Evolutionary conservation across 2,888 invertebrate genomes (phyloP).

Genomic region (Bruchidius siliquastri): DNA sequence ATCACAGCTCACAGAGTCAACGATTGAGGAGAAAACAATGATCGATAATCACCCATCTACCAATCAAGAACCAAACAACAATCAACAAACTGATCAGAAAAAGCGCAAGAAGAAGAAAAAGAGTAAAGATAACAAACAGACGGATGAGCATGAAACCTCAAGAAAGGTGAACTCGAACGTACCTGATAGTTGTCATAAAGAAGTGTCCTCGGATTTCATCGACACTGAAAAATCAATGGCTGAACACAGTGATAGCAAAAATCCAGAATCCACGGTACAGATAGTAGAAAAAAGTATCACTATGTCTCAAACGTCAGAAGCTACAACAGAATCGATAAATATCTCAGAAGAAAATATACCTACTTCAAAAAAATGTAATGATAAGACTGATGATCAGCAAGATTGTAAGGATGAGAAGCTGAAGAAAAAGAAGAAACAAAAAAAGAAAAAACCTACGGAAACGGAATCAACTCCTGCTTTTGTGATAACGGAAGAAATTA

Average conservation of each 20-base stretch:
- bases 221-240: neutral
- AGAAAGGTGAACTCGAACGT: neutral
- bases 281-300: neutral
- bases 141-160: neutral
- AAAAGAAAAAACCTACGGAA: neutral
- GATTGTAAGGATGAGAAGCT: too few species aligned
- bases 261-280: neutral
- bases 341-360: neutral
- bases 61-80: neutral
- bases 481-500: constrained; percentile 21
- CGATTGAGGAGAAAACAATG: too few species aligned
- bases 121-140: neutral
- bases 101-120: constrained; percentile 5
- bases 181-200: neutral
- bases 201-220: neutral
- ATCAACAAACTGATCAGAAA: constrained; percentile 1
- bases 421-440: constrained; percentile 1
- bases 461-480: constrained; percentile 10
- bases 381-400: neutral
- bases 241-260: neutral
- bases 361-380: neutral
- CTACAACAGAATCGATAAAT: neutral
- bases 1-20: neutral
- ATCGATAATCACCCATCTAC: neutral
- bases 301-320: neutral